Evolutionary conservation across 2,888 invertebrate genomes (phyloP), one percentile per base, ranked within the genome.

Genomic region (Rhyacophila evoluta): DNA sequence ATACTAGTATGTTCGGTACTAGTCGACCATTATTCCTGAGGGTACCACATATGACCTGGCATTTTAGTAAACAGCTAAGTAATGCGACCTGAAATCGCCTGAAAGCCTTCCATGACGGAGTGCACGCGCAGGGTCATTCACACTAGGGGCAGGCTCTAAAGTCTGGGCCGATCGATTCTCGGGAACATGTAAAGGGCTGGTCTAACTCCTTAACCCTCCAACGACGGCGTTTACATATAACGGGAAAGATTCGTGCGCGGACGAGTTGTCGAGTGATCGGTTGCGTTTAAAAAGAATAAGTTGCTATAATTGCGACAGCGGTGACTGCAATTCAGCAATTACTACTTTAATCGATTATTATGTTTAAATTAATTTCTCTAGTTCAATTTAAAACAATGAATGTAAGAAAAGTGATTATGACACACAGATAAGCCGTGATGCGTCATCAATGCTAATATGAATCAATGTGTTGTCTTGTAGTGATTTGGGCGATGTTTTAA

Each of bases 111-210:
- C 12, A 55, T 25, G 15, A 19, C 19, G 19, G 19, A 55, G 55
- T 55, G 55, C 55, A 55, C 55, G 55, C 55, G 55, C 55, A 19
- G 55, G 55, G 55, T 55, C 55, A 55, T 55, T 55, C 55, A 55
- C 55, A 55, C 55, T 19, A 15, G 19, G 55, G 55, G 19, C 10
- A 15, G 15, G 55, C 10, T 55, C 55, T 55, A 55, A 55, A 55
- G 55, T 55, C 55, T 55, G 19, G 55, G 55, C 15, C 55, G 55
- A 55, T 55, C 55, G 55, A 55, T 55, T 55, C 55, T 19, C 55
- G 15, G 55, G 55, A 55, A 55, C 55, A 55, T 55, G 55, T 19
- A 55, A 55, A 55, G 55, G 55, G 55, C 55, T 55, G 25, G 55
- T 55, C 55, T 55, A 33, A 55, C 55, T 55, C 55, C 25, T 55